Evolutionary conservation across 2,797 vertebrate species (phyloP), one percentile per base, ranked within the genome.

Genomic region (Alosa sapidissima): DNA sequence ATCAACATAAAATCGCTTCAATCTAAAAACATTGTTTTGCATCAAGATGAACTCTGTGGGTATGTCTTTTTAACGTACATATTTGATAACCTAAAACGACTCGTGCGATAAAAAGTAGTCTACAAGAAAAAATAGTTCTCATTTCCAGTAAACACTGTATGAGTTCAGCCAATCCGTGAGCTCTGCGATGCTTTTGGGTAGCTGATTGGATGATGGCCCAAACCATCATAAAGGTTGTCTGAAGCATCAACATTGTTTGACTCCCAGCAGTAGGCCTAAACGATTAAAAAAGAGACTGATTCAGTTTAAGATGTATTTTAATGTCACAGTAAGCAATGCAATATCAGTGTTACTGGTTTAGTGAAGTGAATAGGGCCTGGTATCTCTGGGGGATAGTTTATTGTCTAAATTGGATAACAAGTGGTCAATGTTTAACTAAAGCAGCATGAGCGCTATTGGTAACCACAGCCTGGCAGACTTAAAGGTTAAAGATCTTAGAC

Each of bases 401-500:
- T 47, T 78, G 41, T 19, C 72, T 78, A 8, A 45, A 78, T 78
- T 78, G 36, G 19, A 8, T 45, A 41, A 65, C 9, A 65, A 28
- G 60, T 65, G 60, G 86, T 93, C 86, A 95, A 95, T 95, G 62
- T 93, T 95, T 95, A 94, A 95, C 92, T 62, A 16, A 33, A 83
- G 81, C 36, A 65, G 72, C 47, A 41, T 47, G 16, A 14, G 36
- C 3, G 41, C 36, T 45, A 2, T 45, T 78, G 36, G 41, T 47
- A 45, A n/a, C 7, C 1, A 21, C 82, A 90, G 87, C 87, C 81
- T 82, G 85, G 83, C 45, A 83, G 52, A 51, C 81, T 84, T 89
- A 78, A 85, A 90, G 91, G 88, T 89, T 90, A 89, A 92, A 91
- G 87, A 88, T 90, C 86, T 85, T 90, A 84, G 52, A 90, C 91